phyloP scores from a whole-genome alignment of 2,888 invertebrate genomes.

The Lordiphosa fenestrarum region DNA sequence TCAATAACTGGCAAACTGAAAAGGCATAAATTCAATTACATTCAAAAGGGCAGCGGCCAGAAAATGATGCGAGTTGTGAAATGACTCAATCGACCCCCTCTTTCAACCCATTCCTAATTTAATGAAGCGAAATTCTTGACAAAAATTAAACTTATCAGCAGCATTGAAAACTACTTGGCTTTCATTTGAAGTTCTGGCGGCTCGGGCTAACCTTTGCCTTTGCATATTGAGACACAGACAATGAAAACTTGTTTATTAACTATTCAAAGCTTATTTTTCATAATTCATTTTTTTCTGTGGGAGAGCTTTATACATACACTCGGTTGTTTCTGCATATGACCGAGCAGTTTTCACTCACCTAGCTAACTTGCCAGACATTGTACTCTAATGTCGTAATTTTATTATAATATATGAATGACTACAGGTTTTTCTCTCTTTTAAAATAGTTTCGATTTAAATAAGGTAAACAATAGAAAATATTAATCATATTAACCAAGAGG shows the following conservation, averaged over 20 bases:
- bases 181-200: slow-evolving; percentile 35
- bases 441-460: too few relatives aligned
- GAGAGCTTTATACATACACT: slow-evolving; percentile 11
- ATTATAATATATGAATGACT: too few relatives aligned
- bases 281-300: slow-evolving; percentile 37
- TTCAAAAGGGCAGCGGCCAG: slow-evolving; percentile 54
- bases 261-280: slow-evolving; percentile 25
- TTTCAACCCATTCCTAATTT: slow-evolving; percentile 1
- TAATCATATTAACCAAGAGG: too few relatives aligned
- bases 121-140: slow-evolving; percentile 30
- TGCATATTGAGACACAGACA: slow-evolving; percentile 13
- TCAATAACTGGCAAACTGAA: slow-evolving; percentile 60
- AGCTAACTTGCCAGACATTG: too few relatives aligned
- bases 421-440: too few relatives aligned
- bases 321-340: slow-evolving; percentile 11
- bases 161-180: slow-evolving; percentile 15
- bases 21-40: slow-evolving; percentile 62
- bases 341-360: not conserved
- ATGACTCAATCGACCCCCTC: slow-evolving; percentile 24
- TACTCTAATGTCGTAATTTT: too few relatives aligned
- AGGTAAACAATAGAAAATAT: too few relatives aligned
- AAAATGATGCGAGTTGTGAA: slow-evolving; percentile 28
- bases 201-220: slow-evolving; percentile 41
- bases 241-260: slow-evolving; percentile 47
- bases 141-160: slow-evolving; percentile 28